phyloP scores from a whole-genome alignment of 2,888 invertebrate genomes.

The Auanema sp. region DNA sequence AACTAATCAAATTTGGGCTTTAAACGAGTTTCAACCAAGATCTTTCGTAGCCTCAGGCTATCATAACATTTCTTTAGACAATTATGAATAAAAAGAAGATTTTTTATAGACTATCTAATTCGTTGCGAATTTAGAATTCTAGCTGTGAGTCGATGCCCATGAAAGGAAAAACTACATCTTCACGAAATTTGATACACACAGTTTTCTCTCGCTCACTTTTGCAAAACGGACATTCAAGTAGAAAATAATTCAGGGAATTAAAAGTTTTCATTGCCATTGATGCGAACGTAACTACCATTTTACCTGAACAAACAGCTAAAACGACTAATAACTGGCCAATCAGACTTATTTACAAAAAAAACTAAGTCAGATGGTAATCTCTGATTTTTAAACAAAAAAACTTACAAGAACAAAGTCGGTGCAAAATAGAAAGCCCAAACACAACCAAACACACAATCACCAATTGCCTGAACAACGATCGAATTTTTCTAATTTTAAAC shows the following conservation, averaged over 20 bases:
- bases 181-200: no score
- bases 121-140: no score
- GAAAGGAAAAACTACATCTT: no score
- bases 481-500: not conserved
- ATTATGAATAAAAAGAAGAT: no score
- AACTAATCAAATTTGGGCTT: no score
- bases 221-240: no score
- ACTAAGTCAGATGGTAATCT: not conserved
- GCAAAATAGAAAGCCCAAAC: conserved; percentile 50
- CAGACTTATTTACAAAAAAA: not conserved
- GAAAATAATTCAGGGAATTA: not conserved
- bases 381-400: conserved; percentile 8
- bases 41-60: no score
- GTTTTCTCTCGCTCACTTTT: no score
- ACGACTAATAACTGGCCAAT: not conserved
- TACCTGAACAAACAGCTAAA: not conserved
- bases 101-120: no score
- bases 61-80: no score
- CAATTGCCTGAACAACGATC: conserved; percentile 27
- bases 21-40: no score
- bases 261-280: not conserved
- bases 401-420: conserved; percentile 45
- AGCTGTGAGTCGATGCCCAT: no score
- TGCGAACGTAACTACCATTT: not conserved
- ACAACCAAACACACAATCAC: conserved; percentile 35